Conservation (phyloP, 2,888 invertebrate genomes). For the Caenorhabditis panamensis region DNA sequence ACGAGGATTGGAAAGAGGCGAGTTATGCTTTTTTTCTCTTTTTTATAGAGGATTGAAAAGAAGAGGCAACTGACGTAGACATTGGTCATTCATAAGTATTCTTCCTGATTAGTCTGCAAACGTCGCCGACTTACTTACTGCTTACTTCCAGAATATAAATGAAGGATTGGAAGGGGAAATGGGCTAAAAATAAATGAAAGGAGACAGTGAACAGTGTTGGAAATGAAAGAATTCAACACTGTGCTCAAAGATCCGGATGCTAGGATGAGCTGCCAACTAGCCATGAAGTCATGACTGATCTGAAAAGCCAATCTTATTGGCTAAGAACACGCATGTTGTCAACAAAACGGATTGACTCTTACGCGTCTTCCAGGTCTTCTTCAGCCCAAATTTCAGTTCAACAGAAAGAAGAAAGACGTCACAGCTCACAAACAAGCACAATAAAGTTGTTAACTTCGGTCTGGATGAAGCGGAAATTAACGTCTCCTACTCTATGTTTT, state of each 20-base stretch:
- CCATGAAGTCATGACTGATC: constrained; percentile 4
- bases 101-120: constrained; percentile 12
- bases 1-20: neutral
- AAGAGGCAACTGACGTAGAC: constrained; percentile 8
- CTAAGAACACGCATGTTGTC: neutral
- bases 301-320: neutral
- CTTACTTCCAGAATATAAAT: constrained; percentile 28
- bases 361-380: constrained; percentile 15
- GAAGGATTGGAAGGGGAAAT: neutral
- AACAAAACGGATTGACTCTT: neutral
- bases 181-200: neutral
- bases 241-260: neutral
- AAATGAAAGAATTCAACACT: neutral
- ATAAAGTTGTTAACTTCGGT: no score
- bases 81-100: constrained; percentile 25
- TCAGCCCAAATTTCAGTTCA: neutral
- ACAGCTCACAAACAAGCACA: neutral
- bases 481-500: neutral
- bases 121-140: neutral
- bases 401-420: no score
- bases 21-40: no score
- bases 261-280: neutral
- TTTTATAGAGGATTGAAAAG: neutral
- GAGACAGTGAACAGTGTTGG: no score
- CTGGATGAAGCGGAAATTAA: neutral